phyloP scores from a whole-genome alignment of 2,888 invertebrate species.

The Copidosoma aretas region DNA sequence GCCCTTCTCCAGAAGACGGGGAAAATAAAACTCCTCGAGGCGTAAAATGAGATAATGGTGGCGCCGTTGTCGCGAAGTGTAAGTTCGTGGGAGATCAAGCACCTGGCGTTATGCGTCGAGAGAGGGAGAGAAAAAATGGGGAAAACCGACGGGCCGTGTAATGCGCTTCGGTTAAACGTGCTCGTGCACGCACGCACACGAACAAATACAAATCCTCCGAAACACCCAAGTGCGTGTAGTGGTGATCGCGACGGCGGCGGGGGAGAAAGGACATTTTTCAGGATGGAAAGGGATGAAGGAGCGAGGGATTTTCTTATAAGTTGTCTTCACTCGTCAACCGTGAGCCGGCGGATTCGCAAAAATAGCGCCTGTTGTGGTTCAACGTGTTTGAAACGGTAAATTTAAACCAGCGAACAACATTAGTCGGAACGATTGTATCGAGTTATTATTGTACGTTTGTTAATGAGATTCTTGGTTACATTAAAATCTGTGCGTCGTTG shows the following conservation, averaged over 20 bases:
- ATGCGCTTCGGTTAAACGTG: background rate
- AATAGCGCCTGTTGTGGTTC: too few relatives aligned
- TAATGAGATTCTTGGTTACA: too few relatives aligned
- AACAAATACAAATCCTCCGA: too few relatives aligned
- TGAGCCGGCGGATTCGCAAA: constrained; percentile 26
- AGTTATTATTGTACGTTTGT: too few relatives aligned
- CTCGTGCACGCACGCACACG: too few relatives aligned
- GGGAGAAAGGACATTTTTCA: constrained; percentile 6
- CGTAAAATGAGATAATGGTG: constrained; percentile 63
- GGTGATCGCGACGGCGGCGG: too few relatives aligned
- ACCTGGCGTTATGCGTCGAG: constrained; percentile 41
- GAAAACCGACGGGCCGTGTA: constrained; percentile 43
- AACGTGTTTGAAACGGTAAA: too few relatives aligned
- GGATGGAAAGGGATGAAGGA: constrained; percentile 29
- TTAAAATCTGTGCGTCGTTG: too few relatives aligned
- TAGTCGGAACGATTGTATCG: too few relatives aligned
- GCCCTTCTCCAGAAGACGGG: constrained; percentile 36
- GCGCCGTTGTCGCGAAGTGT: constrained; percentile 46
- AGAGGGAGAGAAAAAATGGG: constrained; percentile 39
- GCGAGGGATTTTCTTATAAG: background rate
- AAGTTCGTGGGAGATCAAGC: constrained; percentile 42
- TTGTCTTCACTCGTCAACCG: constrained; percentile 45
- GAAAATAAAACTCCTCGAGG: constrained; percentile 52
- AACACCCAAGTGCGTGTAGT: too few relatives aligned
- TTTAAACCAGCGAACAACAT: too few relatives aligned